These are phyloP conservation scores for Lichenostomus cassidix DNA, from an alignment of 2,113 vertebrate species.

Conservation along the genomic window DNA sequence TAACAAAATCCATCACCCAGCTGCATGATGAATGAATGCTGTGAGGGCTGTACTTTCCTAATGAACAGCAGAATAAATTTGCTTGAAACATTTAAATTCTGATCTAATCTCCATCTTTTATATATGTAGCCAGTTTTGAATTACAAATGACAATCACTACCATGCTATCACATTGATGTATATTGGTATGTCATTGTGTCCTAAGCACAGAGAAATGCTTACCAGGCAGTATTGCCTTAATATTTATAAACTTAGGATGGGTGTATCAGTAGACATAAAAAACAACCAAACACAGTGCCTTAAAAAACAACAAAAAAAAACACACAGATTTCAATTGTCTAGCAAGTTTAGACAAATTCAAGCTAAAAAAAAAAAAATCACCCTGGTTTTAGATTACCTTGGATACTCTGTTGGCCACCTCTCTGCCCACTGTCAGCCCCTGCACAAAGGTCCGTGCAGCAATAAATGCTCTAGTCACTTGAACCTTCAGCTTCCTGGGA, in stretches of 20 bases:
- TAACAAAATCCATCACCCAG: background rate
- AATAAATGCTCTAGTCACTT: conserved; percentile 92
- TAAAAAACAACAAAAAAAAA: background rate
- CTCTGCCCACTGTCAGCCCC: conserved; percentile 92
- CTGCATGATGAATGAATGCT: background rate
- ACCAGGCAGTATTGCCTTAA: background rate
- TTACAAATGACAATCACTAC: background rate
- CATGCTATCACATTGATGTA: background rate
- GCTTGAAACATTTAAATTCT: conserved; percentile 18
- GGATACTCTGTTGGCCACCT: conserved; percentile 94
- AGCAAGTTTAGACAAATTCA: background rate
- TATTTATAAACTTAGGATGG: background rate
- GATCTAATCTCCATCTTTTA: conserved; percentile 4
- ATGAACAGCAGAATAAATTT: background rate
- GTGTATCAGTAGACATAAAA: background rate
- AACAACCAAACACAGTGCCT: background rate
- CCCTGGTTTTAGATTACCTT: conserved; percentile 81
- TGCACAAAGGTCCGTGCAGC: conserved; percentile 95
- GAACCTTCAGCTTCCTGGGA: conserved; percentile 91
- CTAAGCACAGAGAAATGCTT: background rate
- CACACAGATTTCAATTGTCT: background rate
- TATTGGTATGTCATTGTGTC: background rate
- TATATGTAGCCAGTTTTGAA: background rate
- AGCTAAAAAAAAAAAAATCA: background rate
- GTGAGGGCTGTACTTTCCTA: background rate